Evolutionary conservation across 2,113 vertebrate genomes (phyloP), one percentile per base, ranked within the genome.

Genomic region (Phalacrocorax pelagicus): DNA sequence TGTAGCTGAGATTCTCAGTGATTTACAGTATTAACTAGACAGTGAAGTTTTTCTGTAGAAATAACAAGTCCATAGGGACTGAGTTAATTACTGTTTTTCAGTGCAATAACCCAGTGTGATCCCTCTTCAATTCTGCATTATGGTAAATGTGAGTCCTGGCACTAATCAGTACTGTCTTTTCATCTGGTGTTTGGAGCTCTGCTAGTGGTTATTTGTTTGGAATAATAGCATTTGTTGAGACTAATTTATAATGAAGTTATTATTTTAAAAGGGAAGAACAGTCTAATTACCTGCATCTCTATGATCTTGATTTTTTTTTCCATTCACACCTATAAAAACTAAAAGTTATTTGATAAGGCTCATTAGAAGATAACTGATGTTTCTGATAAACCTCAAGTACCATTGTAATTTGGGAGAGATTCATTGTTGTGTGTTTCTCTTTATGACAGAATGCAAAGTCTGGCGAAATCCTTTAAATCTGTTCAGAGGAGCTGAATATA

Each of bases 381-480:
- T 94, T 88, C 80, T 94, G 49, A 42, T 90, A 86, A 92, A 62
- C 11, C 23, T 91, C 30, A 65, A 22, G 27, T 83, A 62, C 47
- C 32, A 5, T 29, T 80, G 47, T 86, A 77, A 90, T 96, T 81
- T 94, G 82, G 36, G 44, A 73, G 46, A 77, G 38, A 65, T 82
- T 90, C 27, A 91, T 94, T 95, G 55, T 77, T 78, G 19, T 91
- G 30, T 96, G 36, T 96, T 97, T 96, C 72, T 94, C 63, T 96
- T 98, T 96, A 55, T 98, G 96, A 91, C 98, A 99, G 99, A 99
- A 98, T 99, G 99, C 98, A 99, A 99, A 98, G 99, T 99, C 42
- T 99, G 99, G 99, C 98, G 99, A 98, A 99, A 99, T 98, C 99
- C 99, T 66, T 98, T 99, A 96, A 99, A 99, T 98, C 98, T 99